Evolutionary conservation across 1,140 invertebrate species (phyloP), one percentile per base, ranked within the genome.

Genomic region (Zaprionus ghesquierei): DNA sequence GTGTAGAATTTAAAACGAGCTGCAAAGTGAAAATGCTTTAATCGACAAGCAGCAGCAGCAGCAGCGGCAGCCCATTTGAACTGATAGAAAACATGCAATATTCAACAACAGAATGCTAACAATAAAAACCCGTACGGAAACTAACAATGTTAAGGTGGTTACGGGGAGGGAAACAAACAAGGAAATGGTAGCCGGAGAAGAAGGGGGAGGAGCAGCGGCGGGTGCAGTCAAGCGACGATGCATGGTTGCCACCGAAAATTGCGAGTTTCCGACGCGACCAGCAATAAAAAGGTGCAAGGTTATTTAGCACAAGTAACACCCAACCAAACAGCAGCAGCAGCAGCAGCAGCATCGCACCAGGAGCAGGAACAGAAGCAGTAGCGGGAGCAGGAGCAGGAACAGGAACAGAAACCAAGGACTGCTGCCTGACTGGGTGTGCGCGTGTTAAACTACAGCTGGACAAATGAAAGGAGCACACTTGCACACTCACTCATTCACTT

Each of bases 201-300:
- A 44, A 49, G 54, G 74, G 41, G 25, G 41, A 50, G 27, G 55
- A 61, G 70, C 56, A 71, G 35, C 44, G 15, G 59, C n/a, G n/a
- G n/a, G n/a, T n/a, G n/a, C 59, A 62, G 66, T 27, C 53, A 44
- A 58, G 65, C 71, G 59, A 29, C 66, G 51, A 56, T 62, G 65
- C 65, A 69, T 74, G 56, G 29, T 62, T 63, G 58, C 31, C 27
- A 59, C 53, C 81, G 63, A 86, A 85, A 85, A 86, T 86, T 87
- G 82, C 78, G 66, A 86, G 82, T 75, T 72, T 86, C 81, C 81
- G 81, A 87, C 81, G 82, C 79, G 75, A 64, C 84, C 65, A 66
- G 79, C 82, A 86, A 87, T 86, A 86, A 89, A 86, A 87, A 86
- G 82, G 82, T 86, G 82, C 82, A 86, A 86, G 82, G 82, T 86